phyloP scores from a whole-genome alignment of 64 coral and sea anemone species.

The Cladopsammia gracilis region DNA sequence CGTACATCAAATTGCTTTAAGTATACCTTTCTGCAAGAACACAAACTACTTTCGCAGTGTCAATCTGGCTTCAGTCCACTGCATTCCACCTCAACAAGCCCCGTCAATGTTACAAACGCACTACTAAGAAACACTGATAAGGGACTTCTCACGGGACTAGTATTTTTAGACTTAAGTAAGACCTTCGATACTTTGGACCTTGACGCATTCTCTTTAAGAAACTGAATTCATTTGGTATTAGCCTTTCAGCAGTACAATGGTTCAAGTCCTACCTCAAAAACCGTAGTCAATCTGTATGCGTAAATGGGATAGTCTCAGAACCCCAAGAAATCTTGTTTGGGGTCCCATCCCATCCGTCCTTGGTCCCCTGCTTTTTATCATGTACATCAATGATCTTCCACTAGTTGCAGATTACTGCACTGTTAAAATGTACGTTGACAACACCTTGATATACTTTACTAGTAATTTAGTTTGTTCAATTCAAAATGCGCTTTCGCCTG shows the following conservation, averaged over 20 bases:
- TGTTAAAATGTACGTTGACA: slow-evolving; percentile 25
- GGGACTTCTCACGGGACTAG: slow-evolving; percentile 28
- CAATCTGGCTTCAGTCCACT: too few species aligned
- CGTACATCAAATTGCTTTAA: too few species aligned
- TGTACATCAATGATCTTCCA: slow-evolving; percentile 63
- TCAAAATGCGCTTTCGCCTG: background rate
- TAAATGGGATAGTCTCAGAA: background rate
- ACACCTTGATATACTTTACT: slow-evolving; percentile 24
- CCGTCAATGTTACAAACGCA: background rate
- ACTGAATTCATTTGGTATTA: too few species aligned
- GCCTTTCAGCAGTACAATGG: background rate
- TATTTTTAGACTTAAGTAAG: too few species aligned
- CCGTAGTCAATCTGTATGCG: background rate
- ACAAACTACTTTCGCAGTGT: background rate
- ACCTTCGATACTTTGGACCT: slow-evolving; percentile 40
- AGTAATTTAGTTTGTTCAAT: slow-evolving; percentile 6
- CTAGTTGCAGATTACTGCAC: background rate
- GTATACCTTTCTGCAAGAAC: background rate
- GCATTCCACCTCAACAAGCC: too few species aligned
- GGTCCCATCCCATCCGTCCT: background rate
- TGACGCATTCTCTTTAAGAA: slow-evolving; percentile 12
- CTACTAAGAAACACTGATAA: slow-evolving; percentile 45
- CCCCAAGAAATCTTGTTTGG: slow-evolving; percentile 16
- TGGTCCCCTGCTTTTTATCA: slow-evolving; percentile 47
- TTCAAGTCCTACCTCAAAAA: slow-evolving; percentile 37